Base-by-base conservation (phyloP, 2,113 vertebrate genomes). In the Eptesicus fuscus region DNA sequence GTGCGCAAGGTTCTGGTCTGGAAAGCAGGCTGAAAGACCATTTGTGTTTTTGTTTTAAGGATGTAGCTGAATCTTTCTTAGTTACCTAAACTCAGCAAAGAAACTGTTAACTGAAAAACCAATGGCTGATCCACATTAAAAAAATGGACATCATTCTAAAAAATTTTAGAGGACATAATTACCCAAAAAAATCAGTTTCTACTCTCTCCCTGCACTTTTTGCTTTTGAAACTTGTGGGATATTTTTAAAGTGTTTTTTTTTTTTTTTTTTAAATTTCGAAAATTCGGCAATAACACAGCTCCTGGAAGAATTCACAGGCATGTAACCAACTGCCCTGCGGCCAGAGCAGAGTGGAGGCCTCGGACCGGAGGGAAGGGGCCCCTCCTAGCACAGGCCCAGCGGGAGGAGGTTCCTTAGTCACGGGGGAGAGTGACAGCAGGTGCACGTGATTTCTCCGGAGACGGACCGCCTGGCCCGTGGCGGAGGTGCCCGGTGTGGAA, bases 1-100 rank as follows among this genome's bases (percentile, higher is more conserved):
- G 94, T 97, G 83, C 97, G 84, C 96, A 96, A 88, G 77, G 97
- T 92, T 94, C 97, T 67, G 65, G 88, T 95, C 85, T 61, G 96
- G 96, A 95, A 95, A 98, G 91, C 80, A 79, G 71, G 37, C 44
- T 77, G 44, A 93, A 90, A 87, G 88, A 44, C 25, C 12, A 63
- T 70, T 12, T 35, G 73, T 59, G 56, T 69, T 63, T 73, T 73
- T 25, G 14, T 85, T 90, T 49, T 37, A 56, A 71, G 16, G 40
- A 22, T 65, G 12, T 51, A 76, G 49, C n/a, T 8, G 10, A 63
- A 37, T 76, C 71, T 85, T 80, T 84, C 80, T 69, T 56, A 71
- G 73, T 69, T 79, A 90, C 69, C 87, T 88, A 69, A 77, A 85
- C 30, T 88, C 30, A 51, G 78, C 70, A 74, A 95, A 95, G 44